phyloP scores from a whole-genome alignment of 2,797 vertebrate species.

The Spondyliosoma cantharus region DNA sequence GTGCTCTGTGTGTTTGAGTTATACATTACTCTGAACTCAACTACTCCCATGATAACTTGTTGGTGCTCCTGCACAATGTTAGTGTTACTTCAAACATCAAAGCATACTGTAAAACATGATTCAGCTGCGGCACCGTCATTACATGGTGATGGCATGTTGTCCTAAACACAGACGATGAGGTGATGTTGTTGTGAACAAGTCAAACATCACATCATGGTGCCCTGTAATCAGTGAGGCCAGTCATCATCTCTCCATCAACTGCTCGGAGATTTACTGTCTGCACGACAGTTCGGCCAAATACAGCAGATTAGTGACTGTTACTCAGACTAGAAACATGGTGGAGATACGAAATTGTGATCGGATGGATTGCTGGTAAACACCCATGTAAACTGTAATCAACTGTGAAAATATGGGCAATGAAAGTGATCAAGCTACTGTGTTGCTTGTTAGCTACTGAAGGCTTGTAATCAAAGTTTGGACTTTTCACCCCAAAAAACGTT shows the following conservation, averaged over 20 bases:
- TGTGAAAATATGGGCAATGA: neutral
- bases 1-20: neutral
- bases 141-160: conserved; percentile 22
- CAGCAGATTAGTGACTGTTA: neutral
- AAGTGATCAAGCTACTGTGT: neutral
- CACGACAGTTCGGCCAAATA: neutral
- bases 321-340: neutral
- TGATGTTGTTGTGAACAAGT: conserved; percentile 31
- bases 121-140: conserved; percentile 26
- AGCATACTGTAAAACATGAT: conserved; percentile 14
- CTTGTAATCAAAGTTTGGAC: neutral
- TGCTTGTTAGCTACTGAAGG: neutral
- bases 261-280: conserved; percentile 19
- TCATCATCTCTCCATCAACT: conserved; percentile 28
- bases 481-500: conserved; percentile 1
- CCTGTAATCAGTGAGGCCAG: conserved; percentile 39
- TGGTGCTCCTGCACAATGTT: neutral
- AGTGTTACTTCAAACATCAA: conserved; percentile 12
- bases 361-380: conserved; percentile 2
- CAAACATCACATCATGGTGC: conserved; percentile 31
- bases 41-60: neutral
- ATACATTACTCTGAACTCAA: neutral
- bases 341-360: neutral
- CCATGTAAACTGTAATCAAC: neutral
- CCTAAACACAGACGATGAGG: conserved; percentile 24